Evolutionary conservation across 2,888 invertebrate genomes (phyloP), one percentile per base, ranked within the genome.

Genomic region (Chaitophorus viminalis): DNA sequence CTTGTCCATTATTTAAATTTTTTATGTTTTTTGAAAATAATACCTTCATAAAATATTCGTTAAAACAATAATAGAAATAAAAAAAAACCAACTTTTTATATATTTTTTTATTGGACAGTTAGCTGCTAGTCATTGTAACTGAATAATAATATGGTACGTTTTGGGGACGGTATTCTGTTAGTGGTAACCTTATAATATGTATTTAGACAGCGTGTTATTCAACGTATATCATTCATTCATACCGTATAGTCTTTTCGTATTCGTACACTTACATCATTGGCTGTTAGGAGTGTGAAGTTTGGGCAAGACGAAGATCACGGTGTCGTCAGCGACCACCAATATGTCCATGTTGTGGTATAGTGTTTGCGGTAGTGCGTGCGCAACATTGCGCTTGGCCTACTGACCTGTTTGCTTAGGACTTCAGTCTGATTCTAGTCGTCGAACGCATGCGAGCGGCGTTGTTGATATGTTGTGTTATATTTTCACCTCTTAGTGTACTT

Each of bases 341-440:
- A 74, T 83, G 54, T 60, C 83, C 83, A 83, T 75, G 74, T 83
- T 60, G 75, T 76, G 83, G 83, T 65, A 72, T 82, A 70, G 46
- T 77, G 68, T 86, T 75, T 74, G 87, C 87, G 87, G 78, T 87
- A 87, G 81, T 87, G 87, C 87, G 87, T 87, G 87, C 87, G 87
- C 81, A 87, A 87, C 87, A 79, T 87, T 87, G 86, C 86, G 86
- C 86, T 87, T 87, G 87, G 87, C 87, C 87, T 87, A 87, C 81
- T 87, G 87, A 87, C 87, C 87, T 36, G 87, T 87, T 87, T 87
- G 87, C 78, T 88, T 33, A 72, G 88, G 74, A 85, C 84, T 84
- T 84, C 89, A 89, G 89, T 89, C 89, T 75, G 89, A 89, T 87
- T 74, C 60, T 68, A 74, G 84, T 77, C 81, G 79, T 18, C 81